These are phyloP conservation scores for Zosterops borbonicus DNA, from an alignment of 2,113 vertebrate species.

Conservation along the genomic window DNA sequence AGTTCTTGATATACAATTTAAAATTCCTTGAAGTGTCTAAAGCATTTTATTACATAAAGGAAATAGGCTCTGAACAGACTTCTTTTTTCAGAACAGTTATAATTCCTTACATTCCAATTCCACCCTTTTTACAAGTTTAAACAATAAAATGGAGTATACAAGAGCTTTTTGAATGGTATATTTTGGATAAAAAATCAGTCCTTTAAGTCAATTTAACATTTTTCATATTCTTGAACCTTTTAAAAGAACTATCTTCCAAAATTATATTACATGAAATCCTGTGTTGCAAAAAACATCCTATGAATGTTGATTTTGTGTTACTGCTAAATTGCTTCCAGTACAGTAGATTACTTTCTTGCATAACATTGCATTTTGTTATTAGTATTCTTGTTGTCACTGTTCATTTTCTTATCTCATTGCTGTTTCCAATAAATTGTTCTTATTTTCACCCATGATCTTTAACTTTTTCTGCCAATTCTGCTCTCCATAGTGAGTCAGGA, in stretches of 20 bases:
- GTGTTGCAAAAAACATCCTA: neutral
- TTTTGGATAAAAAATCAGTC: constrained; percentile 17
- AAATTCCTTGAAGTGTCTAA: constrained; percentile 19
- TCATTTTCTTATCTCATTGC: neutral
- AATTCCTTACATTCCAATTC: constrained; percentile 52
- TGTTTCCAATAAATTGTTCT: neutral
- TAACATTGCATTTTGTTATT: neutral
- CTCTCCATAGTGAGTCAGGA: neutral
- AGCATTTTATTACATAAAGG: constrained; percentile 24
- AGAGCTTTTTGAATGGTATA: constrained; percentile 55
- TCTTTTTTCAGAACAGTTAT: constrained; percentile 40
- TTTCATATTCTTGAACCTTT: constrained; percentile 29
- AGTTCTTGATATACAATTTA: neutral
- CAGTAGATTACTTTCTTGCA: neutral
- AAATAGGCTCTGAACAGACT: neutral
- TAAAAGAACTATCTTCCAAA: constrained; percentile 47
- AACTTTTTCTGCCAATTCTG: neutral
- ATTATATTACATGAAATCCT: constrained; percentile 10
- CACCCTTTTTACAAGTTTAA: constrained; percentile 47
- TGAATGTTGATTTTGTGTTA: neutral
- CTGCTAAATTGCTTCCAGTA: neutral
- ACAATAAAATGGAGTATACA: constrained; percentile 58
- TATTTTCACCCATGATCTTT: neutral
- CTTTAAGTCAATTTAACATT: constrained; percentile 19
- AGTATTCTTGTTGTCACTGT: neutral